A percentile compares a stretch with the other conserved stretches of the same genome.
Evolutionary conservation across 2,888 invertebrate genomes (phyloP).

Genomic region (Agriotes lineatus): DNA sequence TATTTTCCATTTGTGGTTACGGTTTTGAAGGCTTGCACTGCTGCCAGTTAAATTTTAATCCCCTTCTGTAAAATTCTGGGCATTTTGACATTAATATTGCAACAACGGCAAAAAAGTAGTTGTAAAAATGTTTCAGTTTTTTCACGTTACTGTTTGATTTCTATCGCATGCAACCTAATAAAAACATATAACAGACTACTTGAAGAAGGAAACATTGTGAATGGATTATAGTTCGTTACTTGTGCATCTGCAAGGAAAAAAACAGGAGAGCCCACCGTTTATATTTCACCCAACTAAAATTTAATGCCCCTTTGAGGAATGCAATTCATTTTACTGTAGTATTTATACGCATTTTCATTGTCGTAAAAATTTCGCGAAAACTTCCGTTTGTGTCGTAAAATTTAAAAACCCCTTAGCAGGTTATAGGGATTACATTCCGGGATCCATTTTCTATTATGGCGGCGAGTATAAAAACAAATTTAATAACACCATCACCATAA

Average conservation of each 20-base stretch:
- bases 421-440: conserved; percentile 33
- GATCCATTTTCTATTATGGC: conserved; percentile 49
- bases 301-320: conserved; percentile 21
- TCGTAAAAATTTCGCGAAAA: conserved; percentile 6
- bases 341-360: conserved; percentile 25
- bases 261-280: not conserved
- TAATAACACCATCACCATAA: conserved; percentile 54
- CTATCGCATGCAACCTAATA: too few relatives aligned
- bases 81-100: too few relatives aligned
- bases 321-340: conserved; percentile 25
- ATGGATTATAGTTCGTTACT: not conserved
- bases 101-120: too few relatives aligned
- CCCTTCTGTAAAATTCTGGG: too few relatives aligned
- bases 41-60: too few relatives aligned
- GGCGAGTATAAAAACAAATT: conserved; percentile 55
- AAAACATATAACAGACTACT: too few relatives aligned
- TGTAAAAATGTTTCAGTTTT: too few relatives aligned
- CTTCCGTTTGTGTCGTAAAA: conserved; percentile 19
- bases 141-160: too few relatives aligned
- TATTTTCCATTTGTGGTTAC: too few relatives aligned
- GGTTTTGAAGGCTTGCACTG: too few relatives aligned
- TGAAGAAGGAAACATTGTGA: too few relatives aligned
- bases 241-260: not conserved
- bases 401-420: conserved; percentile 19
- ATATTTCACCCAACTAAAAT: conserved; percentile 16